phyloP scores from a whole-genome alignment of 1,140 invertebrate genomes.

The Acromyrmex charruanus region DNA sequence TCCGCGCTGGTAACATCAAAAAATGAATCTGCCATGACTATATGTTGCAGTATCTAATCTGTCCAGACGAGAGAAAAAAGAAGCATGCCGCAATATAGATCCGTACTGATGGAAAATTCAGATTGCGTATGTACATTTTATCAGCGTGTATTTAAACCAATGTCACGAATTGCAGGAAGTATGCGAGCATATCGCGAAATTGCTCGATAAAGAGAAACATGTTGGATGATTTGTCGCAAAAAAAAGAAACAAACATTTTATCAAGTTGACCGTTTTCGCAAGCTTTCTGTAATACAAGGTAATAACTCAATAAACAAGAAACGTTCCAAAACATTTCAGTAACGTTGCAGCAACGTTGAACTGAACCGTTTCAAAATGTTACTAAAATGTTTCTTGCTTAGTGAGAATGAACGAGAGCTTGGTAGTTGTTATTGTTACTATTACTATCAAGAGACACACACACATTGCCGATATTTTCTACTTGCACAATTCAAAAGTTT shows the following conservation, averaged over 20 bases:
- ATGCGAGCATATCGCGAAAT: conserved; percentile 19
- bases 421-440: not conserved
- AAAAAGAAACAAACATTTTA: conserved; percentile 35
- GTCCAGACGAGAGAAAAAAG: not conserved
- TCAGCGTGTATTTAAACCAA: conserved; percentile 9
- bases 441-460: not conserved
- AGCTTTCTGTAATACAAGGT: not conserved
- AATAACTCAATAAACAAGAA: not conserved
- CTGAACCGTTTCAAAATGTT: no score
- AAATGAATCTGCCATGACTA: conserved; percentile 6
- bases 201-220: conserved; percentile 15
- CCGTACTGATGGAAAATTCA: not conserved
- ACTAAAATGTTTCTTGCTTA: no score
- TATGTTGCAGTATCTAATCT: not conserved
- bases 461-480: no score
- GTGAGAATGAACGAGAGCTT: not conserved
- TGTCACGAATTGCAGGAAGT: conserved; percentile 31
- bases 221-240: not conserved
- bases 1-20: not conserved
- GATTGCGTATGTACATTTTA: conserved; percentile 18
- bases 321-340: no score
- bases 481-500: not conserved
- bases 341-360: no score
- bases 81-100: not conserved
- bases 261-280: conserved; percentile 3